These are phyloP conservation scores for Drosophila virilis DNA, from an alignment of 1,140 invertebrate species.

Conservation along the genomic window DNA sequence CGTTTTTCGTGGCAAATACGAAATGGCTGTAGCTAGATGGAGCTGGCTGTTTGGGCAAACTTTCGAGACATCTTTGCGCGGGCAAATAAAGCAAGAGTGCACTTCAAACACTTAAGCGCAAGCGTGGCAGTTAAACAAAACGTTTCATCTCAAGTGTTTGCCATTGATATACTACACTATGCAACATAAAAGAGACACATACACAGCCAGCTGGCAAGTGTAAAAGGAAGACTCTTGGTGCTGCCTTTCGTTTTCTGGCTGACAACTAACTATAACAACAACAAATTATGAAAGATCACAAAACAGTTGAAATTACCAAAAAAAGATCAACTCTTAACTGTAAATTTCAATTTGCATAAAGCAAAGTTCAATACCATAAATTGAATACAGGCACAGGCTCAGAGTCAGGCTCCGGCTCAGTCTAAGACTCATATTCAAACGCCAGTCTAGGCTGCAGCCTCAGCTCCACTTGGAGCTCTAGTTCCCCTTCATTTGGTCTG, in stretches of 20 bases:
- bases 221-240: conserved; percentile 1
- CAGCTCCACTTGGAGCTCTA: conserved; percentile 14
- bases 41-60: conserved; percentile 15
- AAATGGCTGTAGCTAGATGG: conserved; percentile 40
- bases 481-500: conserved; percentile 55
- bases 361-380: conserved; percentile 71
- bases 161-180: conserved; percentile 53
- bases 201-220: conserved; percentile 9
- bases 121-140: conserved; percentile 63
- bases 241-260: conserved; percentile 31
- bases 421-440: conserved; percentile 33
- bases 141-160: conserved; percentile 63
- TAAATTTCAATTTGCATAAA: conserved; percentile 69
- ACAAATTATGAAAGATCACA: conserved; percentile 21
- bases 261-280: neutral
- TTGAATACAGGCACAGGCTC: conserved; percentile 36
- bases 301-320: conserved; percentile 46
- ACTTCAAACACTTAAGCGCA: conserved; percentile 64
- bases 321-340: conserved; percentile 23
- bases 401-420: conserved; percentile 24
- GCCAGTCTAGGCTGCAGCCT: conserved; percentile 18
- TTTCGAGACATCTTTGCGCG: conserved; percentile 31
- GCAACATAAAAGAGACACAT: neutral
- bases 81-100: conserved; percentile 55
- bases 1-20: conserved; percentile 49